Base-by-base conservation (phyloP, 2,113 vertebrate genomes). In the Clarias batrachus region DNA sequence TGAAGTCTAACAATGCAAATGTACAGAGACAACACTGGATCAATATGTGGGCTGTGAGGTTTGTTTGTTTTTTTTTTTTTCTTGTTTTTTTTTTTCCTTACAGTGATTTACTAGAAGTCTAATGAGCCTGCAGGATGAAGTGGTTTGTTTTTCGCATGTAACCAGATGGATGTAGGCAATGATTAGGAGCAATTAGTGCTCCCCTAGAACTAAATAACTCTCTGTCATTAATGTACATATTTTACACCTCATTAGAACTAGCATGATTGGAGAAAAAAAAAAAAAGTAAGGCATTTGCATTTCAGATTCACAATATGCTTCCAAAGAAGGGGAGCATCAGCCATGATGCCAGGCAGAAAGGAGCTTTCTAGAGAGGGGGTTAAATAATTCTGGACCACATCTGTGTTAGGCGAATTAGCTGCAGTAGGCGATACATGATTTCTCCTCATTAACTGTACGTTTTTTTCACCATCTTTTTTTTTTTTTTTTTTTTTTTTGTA, bases 111-210 rank as follows among this genome's bases (percentile, higher is more conserved):
- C 95, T 96, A 91, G 92, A 94, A 89, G 93, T 92, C 96, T 97
- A 97, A 97, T 91, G 94, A 97, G 96, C 94, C 95, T 92, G 93
- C 94, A 93, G 95, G 94, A 93, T 91, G 92, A 97, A 96, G 96
- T 95, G 96, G 95, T 96, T 97, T 97, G 97, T 96, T 97, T 81
- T 96, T 96, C 95, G 96, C 92, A 93, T 91, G 94, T 96, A 96
- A 97, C 91, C 96, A 98, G 96, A 97, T 94, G 94, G 96, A 97
- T 96, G 94, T 91, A 97, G 96, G 94, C 95, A 93, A 90, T 96
- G 96, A 98, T 98, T 97, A 97, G 95, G 96, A 96, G 94, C 95
- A 97, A 98, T 98, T 97, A 97, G 94, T 95, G 96, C 91, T 91
- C 94, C 93, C 93, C 93, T 94, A 95, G 94, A 95, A 96, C 96